Evolutionary conservation across 2,888 invertebrate species (phyloP), one percentile per base, ranked within the genome.

Genomic region (Sphinx pinastri): DNA sequence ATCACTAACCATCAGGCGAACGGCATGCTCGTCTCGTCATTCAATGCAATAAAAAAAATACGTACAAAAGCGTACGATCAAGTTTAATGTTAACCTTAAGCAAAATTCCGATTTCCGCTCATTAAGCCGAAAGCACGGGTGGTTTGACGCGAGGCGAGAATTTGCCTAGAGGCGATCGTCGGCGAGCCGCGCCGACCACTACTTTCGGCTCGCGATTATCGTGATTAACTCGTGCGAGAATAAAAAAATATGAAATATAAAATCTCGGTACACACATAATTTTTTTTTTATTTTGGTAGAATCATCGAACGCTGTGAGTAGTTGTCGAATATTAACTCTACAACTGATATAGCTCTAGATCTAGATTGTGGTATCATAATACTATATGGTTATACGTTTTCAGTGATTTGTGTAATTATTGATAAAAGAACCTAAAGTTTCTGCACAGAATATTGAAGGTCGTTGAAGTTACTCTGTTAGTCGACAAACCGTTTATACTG

Each of bases 121-220:
- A 89, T 90, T 88, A 89, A 85, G 80, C 84, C 75, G 79, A 80
- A 86, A 82, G 83, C 83, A 84, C 75, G 78, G 78, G 79, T 77
- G 79, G 81, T 77, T 79, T 79, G 80, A 78, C 75, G 81, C 77
- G 84, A 87, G 85, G 84, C 84, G 88, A 88, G 89, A 89, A 87
- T 85, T 85, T 74, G 90, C 90, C 91, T 78, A 83, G 76, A 86
- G 92, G 88, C 80, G 79, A 73, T 67, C 77, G 75, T 74, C 74
- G 85, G 84, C 87, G 86, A 88, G 88, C 88, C 88, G 84, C 68
- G 74, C 71, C 76, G 63, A 77, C 83, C 81, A 78, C 83, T 88
- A 90, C 86, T 80, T 76, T 76, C 63, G 77, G 74, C 76, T 78
- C 78, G 78, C 79, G 74, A 77, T 72, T 55, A 72, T 69, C 59